These are phyloP conservation scores for Psilanteris sp. DNA, from an alignment of 1,140 invertebrate genomes.

Conservation along the genomic window DNA sequence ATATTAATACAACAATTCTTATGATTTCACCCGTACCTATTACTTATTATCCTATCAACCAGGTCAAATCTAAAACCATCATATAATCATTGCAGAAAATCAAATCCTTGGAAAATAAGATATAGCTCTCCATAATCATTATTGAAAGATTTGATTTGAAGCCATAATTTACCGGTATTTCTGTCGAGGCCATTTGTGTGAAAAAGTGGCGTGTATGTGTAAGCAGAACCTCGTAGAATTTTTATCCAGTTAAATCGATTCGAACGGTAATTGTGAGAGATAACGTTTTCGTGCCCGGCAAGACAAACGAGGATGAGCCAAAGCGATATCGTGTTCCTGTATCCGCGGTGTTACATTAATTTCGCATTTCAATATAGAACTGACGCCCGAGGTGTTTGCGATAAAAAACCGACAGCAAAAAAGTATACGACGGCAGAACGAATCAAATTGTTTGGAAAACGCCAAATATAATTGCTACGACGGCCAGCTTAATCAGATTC, in stretches of 20 bases:
- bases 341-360: conserved; percentile 49
- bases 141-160: conserved; percentile 40
- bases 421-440: background rate
- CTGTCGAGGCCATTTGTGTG: conserved; percentile 32
- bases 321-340: conserved; percentile 30
- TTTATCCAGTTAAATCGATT: conserved; percentile 59
- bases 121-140: conserved; percentile 4
- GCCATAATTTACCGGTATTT: conserved; percentile 14
- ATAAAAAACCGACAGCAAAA: conserved; percentile 14
- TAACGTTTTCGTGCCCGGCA: conserved; percentile 54
- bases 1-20: too few relatives aligned
- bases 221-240: conserved; percentile 50
- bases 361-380: conserved; percentile 50
- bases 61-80: too few relatives aligned
- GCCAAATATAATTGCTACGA: background rate
- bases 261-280: conserved; percentile 55
- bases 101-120: too few relatives aligned
- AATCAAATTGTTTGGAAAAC: conserved; percentile 13
- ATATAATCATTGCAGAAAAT: too few relatives aligned
- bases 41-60: too few relatives aligned
- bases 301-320: conserved; percentile 55
- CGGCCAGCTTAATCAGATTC: too few relatives aligned
- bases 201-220: conserved; percentile 39
- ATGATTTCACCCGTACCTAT: too few relatives aligned
- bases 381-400: conserved; percentile 27